Evolutionary conservation across 1,140 invertebrate species (phyloP), one percentile per base, ranked within the genome.

Genomic region (Mactra quadrangularis): DNA sequence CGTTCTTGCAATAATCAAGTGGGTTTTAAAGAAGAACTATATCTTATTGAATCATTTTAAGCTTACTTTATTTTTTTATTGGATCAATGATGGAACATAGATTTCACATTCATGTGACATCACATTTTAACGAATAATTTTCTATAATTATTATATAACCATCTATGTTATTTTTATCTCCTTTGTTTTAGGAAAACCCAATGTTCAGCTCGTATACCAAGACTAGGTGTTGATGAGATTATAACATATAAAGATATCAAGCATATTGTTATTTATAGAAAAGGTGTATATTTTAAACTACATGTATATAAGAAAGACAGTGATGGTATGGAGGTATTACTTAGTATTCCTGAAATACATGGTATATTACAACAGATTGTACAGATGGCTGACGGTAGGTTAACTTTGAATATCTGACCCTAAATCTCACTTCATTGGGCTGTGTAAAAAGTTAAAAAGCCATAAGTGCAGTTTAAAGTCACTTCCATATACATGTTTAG

Each of bases 261-360:
- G 53, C 79, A 82, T 45, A 52, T 82, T 31, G 68, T 82, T 31
- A 31, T 82, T 1, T 82, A 82, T 47, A 72, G 79, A 52, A 86
- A 86, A 64, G 85, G 85, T 3, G 62, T 83, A 4, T 87, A 83
- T 55, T 87, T 71, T 47, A 83, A 82, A 35, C 29, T 87, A 13
- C 77, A 83, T 31, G 82, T 85, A 3, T 85, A 72, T 35, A 85
- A 85, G 11, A 75, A 76, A 13, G 87, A 87, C 62, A 85, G 81
- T 62, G 87, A 87, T 84, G 87, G 87, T n/a, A 87, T 82, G 47
- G 83, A 87, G 19, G 77, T 76, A 35, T 52, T 79, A 29, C 27
- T 87, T 35, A 81, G 84, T 6, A 64, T 86, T 13, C 70, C 85
- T 31, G 87, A 87, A 68, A 47, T 87, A 25, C 52, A 85, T 38